Base-by-base conservation (phyloP, 2,888 invertebrate genomes). In the Tupiocoris notatus region DNA sequence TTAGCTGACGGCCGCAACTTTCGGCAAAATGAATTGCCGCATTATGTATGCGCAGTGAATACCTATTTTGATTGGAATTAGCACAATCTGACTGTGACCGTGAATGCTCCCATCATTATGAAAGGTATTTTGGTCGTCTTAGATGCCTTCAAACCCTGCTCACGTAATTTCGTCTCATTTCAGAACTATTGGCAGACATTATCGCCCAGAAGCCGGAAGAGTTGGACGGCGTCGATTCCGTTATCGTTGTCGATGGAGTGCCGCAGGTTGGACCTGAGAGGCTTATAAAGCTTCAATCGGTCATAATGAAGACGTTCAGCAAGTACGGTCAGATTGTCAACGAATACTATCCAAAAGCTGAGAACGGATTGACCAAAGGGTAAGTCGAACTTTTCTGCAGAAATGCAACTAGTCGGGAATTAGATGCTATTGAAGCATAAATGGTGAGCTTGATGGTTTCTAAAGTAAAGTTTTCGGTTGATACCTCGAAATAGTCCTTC, bases 161-260 rank as follows among this genome's bases (percentile, higher is more conserved):
- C 54, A 54, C 54, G 54, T 54, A 54, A 9, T 9, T 16, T 59
- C 59, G 3, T n/a, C 16, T n/a, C 18, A 2, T 6, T 62, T 1
- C 62, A 97, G 98, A 96, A 83, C 88, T 99, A 75, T 86, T 98
- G 79, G 93, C 89, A n/a, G 98, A 98, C 85, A 86, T 98, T 81
- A 85, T 98, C 80, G 90, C 91, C 81, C 90, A 92, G 81, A 93
- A 93, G 83, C 99, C 99, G 1, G 92, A 92, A 80, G 96, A 97
- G 85, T 94, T 95, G 2, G 97, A 97, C 85, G 97, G 97, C 64
- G 95, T 97, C 75, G 97, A 98, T 84, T 94, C 93, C 82, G 95
- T 98, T 66, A 90, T 99, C 80, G 94, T 99, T 12, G 94, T 99
- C 9, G 98, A 98, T 84, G 96, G 98, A 80, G 93, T 96, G 76